phyloP scores from a whole-genome alignment of 1,140 invertebrate genomes.

The Trichomalopsis sarcophagae region DNA sequence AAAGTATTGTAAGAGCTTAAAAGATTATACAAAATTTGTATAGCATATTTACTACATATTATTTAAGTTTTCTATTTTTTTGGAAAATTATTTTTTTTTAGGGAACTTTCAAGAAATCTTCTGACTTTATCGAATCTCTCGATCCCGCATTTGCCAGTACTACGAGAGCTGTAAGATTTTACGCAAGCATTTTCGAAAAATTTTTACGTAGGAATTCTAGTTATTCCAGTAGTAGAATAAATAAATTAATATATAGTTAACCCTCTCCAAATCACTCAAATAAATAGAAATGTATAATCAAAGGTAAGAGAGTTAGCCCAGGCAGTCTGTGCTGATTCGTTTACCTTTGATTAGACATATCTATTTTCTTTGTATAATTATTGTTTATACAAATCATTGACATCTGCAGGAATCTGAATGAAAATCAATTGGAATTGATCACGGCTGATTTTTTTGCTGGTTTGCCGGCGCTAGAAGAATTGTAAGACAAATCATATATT shows the following conservation, averaged over 20 bases:
- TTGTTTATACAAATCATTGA: background rate
- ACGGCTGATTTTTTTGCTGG: conserved; percentile 69
- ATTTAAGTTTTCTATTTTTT: conserved; percentile 23
- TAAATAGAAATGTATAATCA: too few relatives aligned
- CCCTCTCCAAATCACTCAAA: too few relatives aligned
- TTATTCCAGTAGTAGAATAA: too few relatives aligned
- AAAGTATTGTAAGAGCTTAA: conserved; percentile 69
- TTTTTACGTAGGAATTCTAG: too few relatives aligned
- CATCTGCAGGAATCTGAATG: conserved; percentile 70
- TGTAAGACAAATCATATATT: background rate
- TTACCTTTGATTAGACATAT: too few relatives aligned
- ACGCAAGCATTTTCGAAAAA: too few relatives aligned
- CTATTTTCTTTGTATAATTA: too few relatives aligned
- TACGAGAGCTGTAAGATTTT: conserved; percentile 76
- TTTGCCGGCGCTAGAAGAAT: conserved; percentile 66
- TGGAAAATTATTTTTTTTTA: conserved; percentile 38
- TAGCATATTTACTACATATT: too few relatives aligned
- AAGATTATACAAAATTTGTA: too few relatives aligned
- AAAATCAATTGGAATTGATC: conserved; percentile 72
- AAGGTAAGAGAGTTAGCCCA: too few relatives aligned
- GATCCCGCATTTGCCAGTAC: conserved; percentile 72
- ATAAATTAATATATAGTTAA: too few relatives aligned
- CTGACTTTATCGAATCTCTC: conserved; percentile 69
- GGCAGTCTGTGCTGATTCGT: too few relatives aligned
- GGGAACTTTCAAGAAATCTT: conserved; percentile 67